Evolutionary conservation across 1,140 invertebrate species (phyloP).

Genomic region (Zaprionus capensis): DNA sequence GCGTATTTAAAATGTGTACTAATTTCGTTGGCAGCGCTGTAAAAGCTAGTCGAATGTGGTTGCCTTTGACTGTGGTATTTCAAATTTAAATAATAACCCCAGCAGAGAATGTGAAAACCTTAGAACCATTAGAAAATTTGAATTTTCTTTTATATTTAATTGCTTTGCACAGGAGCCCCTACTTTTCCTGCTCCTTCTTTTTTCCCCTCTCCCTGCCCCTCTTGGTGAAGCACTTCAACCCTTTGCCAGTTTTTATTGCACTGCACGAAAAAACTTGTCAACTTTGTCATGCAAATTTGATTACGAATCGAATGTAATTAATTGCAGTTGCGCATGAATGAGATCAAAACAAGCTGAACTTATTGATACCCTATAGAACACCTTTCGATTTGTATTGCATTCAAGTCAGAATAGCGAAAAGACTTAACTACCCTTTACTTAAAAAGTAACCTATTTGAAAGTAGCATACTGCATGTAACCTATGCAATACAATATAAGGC

Average conservation of each 20-base stretch:
- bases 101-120: neutral
- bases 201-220: neutral
- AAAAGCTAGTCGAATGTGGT: constrained; percentile 32
- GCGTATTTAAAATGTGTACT: constrained; percentile 59
- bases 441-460: no score
- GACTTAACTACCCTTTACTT: no score
- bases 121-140: neutral
- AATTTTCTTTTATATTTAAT: constrained; percentile 6
- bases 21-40: constrained; percentile 47
- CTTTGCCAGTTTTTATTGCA: neutral
- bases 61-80: constrained; percentile 15
- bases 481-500: no score
- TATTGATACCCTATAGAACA: neutral
- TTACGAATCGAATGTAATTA: constrained; percentile 39
- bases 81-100: constrained; percentile 13
- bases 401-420: no score
- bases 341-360: neutral
- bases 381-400: no score
- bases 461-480: no score
- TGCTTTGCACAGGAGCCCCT: neutral
- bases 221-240: neutral
- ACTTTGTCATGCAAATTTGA: constrained; percentile 30
- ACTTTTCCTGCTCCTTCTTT: neutral
- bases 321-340: constrained; percentile 11
- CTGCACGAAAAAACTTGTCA: constrained; percentile 5